Evolutionary conservation across 2,797 vertebrate species (phyloP), one percentile per base, ranked within the genome.

Genomic region (Loriculus beryllinus): DNA sequence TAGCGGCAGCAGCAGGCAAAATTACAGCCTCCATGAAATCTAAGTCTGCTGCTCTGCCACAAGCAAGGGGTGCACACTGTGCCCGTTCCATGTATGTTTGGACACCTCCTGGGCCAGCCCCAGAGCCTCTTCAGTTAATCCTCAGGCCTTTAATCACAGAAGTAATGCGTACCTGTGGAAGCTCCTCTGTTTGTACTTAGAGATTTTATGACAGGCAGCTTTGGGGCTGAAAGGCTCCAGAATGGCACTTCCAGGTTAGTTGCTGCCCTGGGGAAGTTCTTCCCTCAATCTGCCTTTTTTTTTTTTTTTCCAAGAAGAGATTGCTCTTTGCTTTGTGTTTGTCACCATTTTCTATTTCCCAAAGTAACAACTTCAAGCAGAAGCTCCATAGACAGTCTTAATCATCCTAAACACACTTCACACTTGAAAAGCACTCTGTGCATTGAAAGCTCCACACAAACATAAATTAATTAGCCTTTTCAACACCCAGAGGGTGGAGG

Each of bases 21-120:
- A 88, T 83, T 89, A 93, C 15, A 91, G 69, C 72, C 62, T 81
- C 72, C 54, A 14, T 91, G 79, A 91, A 95, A 93, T 79, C 71
- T 3, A 7, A 90, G 69, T 65, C 79, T 91, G 69, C 65, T 88
- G 45, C 86, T 82, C 45, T 65, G 49, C 63, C 65, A 29, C 14
- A 28, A 78, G 37, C n/a, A 8, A 80, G 63, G 28, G 59, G 37
- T 52, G 28, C 69, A 60, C 12, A 19, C 60, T 0, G 0, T 67
- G 37, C 43, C 26, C 56, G 29, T 67, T 59, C 72, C 82, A 92
- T 45, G 82, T 85, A 62, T 1, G 1, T 14, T 48, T 2, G 5
- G 25, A 33, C 43, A 76, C 11, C 31, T 81, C 31, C 62, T 21
- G 42, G 59, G 63, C 9, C 28, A 62, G 43, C 22, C 51, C 4